Conservation (phyloP, 2,797 vertebrate species). For the Craterocephalus amniculus region DNA sequence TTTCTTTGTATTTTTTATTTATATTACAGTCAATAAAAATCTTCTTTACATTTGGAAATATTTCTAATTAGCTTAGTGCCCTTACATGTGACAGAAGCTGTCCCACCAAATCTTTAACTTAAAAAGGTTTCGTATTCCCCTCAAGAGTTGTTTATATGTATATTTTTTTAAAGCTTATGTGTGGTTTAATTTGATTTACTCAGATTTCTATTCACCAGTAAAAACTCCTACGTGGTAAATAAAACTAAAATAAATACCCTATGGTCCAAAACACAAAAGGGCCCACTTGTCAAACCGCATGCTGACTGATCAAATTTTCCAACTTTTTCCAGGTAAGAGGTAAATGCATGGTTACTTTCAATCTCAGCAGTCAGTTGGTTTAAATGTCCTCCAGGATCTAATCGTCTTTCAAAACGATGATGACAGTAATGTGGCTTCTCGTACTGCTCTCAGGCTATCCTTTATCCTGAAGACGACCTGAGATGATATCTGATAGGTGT, state of each 20-base stretch:
- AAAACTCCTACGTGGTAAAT: too few relatives aligned
- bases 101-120: too few relatives aligned
- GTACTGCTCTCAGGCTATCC: conserved; percentile 33
- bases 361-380: conserved; percentile 12
- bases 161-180: too few relatives aligned
- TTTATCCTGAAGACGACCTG: conserved; percentile 41
- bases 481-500: conserved; percentile 29
- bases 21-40: too few relatives aligned
- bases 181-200: too few relatives aligned
- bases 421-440: conserved; percentile 38
- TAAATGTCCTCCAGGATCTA: conserved; percentile 38
- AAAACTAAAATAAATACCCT: background rate
- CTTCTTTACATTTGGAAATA: too few relatives aligned
- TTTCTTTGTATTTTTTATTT: too few relatives aligned
- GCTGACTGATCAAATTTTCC: background rate
- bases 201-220: too few relatives aligned
- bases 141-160: too few relatives aligned
- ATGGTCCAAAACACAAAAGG: background rate
- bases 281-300: background rate
- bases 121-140: too few relatives aligned
- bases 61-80: too few relatives aligned
- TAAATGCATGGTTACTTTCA: background rate
- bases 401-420: conserved; percentile 52
- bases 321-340: background rate
- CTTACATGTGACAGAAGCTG: too few relatives aligned